These are phyloP conservation scores for Orthosia cruda DNA, from an alignment of 2,888 invertebrate genomes.

Conservation along the genomic window DNA sequence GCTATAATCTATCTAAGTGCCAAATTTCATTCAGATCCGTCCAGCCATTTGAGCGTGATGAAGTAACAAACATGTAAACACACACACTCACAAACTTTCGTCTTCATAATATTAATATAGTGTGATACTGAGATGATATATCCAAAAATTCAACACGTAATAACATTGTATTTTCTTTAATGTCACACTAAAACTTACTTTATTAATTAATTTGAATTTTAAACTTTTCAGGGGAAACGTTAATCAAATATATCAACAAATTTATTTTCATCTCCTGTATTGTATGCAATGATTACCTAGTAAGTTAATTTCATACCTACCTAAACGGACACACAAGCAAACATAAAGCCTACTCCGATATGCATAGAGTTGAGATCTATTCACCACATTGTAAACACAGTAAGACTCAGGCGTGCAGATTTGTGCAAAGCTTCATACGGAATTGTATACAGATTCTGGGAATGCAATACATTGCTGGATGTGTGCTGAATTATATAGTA, in stretches of 20 bases:
- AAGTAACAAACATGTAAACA: no score
- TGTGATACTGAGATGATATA: no score
- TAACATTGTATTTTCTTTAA: no score
- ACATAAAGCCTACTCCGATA: conserved; percentile 38
- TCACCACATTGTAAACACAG: conserved; percentile 11
- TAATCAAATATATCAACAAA: conserved; percentile 10
- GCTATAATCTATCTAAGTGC: no score
- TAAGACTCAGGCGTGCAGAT: conserved; percentile 27
- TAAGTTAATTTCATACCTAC: background rate
- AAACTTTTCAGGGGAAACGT: background rate
- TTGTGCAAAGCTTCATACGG: conserved; percentile 41
- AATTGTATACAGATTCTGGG: conserved; percentile 30
- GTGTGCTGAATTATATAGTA: conserved; percentile 32
- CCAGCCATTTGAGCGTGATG: no score
- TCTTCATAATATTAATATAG: no score
- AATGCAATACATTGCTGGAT: conserved; percentile 25
- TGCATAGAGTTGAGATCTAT: conserved; percentile 21
- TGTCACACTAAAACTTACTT: no score
- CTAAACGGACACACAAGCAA: conserved; percentile 15
- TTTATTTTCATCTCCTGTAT: background rate
- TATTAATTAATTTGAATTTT: background rate
- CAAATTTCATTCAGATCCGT: no score
- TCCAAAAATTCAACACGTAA: no score
- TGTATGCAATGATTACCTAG: conserved; percentile 8
- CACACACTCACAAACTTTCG: no score